phyloP scores from a whole-genome alignment of 1,140 invertebrate species.

The Andrena cerasifolii region DNA sequence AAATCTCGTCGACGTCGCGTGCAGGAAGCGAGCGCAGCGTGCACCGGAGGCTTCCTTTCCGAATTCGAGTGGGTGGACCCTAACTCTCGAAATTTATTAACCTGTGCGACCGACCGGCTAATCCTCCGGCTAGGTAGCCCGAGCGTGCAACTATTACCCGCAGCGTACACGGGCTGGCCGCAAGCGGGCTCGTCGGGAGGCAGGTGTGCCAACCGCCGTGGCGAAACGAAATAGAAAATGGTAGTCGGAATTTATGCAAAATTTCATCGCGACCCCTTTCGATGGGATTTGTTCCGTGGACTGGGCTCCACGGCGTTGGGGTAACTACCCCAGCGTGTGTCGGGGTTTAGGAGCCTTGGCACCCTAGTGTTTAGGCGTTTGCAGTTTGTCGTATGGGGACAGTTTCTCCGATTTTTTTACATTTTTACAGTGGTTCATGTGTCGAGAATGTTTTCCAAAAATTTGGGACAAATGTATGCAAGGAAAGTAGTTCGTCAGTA shows the following conservation, averaged over 20 bases:
- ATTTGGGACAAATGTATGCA: too few species aligned
- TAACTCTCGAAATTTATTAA: conserved; percentile 68
- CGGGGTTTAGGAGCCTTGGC: too few species aligned
- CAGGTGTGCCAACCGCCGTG: background rate
- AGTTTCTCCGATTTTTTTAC: too few species aligned
- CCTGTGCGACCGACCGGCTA: conserved; percentile 64
- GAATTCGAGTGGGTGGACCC: conserved; percentile 68
- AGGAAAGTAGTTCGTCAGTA: too few species aligned
- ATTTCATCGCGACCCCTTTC: background rate
- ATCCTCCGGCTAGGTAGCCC: conserved; percentile 43
- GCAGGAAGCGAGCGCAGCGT: conserved; percentile 66
- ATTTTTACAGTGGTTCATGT: too few species aligned
- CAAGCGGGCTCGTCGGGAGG: conserved; percentile 15
- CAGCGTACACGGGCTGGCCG: conserved; percentile 32
- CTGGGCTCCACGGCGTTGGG: too few species aligned
- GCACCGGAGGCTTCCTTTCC: conserved; percentile 69
- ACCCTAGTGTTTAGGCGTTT: too few species aligned
- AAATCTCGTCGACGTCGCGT: conserved; percentile 71
- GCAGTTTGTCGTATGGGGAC: too few species aligned
- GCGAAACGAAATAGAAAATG: conserved; percentile 9
- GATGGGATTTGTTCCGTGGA: too few species aligned
- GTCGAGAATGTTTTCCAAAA: too few species aligned
- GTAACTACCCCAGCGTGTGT: too few species aligned
- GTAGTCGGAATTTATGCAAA: background rate
- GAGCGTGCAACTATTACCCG: conserved; percentile 64